phyloP scores from a whole-genome alignment of 2,888 invertebrate species.

The Mesorhabditis spiculigera region DNA sequence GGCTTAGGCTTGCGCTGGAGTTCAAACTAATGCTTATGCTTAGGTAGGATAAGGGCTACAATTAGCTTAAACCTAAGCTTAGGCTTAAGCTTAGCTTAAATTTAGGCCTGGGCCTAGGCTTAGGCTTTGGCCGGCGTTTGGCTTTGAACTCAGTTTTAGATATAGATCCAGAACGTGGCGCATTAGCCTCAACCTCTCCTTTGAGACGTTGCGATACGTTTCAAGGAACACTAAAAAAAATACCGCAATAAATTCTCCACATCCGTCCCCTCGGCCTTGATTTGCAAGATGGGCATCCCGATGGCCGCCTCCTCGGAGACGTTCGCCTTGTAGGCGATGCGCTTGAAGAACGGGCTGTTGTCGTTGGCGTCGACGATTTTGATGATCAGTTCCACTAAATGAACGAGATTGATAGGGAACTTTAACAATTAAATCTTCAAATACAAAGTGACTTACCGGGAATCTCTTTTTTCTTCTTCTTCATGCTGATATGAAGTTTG shows the following conservation, averaged over 20 bases:
- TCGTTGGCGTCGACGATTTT: conserved; percentile 32
- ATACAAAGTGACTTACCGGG: conserved; percentile 17
- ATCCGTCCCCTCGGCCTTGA: conserved; percentile 18
- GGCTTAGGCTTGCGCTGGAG: too few relatives aligned
- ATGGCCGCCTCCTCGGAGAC: conserved; percentile 22
- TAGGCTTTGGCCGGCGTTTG: too few relatives aligned
- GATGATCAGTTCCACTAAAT: conserved; percentile 33
- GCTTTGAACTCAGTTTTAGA: too few relatives aligned
- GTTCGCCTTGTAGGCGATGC: conserved; percentile 16
- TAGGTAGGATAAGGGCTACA: too few relatives aligned
- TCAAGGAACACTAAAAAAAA: neutral
- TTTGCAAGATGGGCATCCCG: conserved; percentile 17
- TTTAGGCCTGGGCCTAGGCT: too few relatives aligned
- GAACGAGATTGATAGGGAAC: neutral
- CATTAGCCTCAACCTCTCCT: too few relatives aligned
- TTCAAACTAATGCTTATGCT: too few relatives aligned
- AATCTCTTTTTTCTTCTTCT: conserved; percentile 33
- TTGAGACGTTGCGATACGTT: too few relatives aligned
- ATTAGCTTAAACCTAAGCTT: too few relatives aligned
- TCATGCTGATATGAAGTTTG: conserved; percentile 30
- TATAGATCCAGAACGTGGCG: too few relatives aligned
- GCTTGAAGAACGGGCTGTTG: conserved; percentile 21
- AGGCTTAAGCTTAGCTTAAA: too few relatives aligned
- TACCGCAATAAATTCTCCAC: conserved; percentile 1
- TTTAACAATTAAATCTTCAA: neutral